Base-by-base conservation (phyloP, 64 coral and sea anemone species). In the Montipora sp. region DNA sequence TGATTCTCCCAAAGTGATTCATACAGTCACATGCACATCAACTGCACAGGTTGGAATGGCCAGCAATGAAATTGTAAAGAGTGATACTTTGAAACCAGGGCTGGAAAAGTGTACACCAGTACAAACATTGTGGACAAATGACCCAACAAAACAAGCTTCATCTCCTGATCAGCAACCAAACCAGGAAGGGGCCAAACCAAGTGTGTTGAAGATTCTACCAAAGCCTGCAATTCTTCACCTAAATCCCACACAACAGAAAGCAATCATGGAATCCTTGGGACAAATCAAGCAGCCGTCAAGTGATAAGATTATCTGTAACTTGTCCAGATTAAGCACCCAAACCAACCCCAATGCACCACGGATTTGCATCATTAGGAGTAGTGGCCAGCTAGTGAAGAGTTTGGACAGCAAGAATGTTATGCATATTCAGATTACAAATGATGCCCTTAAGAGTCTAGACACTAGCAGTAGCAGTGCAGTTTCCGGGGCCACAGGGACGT, bases 331-430 rank as follows among this genome's bases (percentile, higher is more conserved):
- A 19, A 85, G 82, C 47, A 85, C 82, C 65, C 60, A 49, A 13
- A 18, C 16, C 9, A 85, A 72, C 19, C 43, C 61, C 13, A 85
- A 65, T 22, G 46, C 43, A 71, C 19, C 82, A 22, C 51, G 82
- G 19, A 71, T 85, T 50, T 71, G 82, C 18, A 71, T 85, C 60
- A 85, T 85, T 11, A 85, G 82, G 19, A 85, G 36, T 36, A 36
- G 82, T 71, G 46, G 65, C 15, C 82, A 49, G 47, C 19, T 85
- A 4, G 77, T 93, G 73, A 93, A 80, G 44, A 86, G 48, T n/a
- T 67, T 93, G 20, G 91, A 87, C 23, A 93, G 91, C 16, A 93
- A 93, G 51, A 81, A 93, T 88, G 82, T 93, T 45, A 86, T 80
- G 14, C 91, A 93, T 48, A 47, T 93, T 47, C 87, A 87, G 51